phyloP scores from a whole-genome alignment of 2,797 vertebrate species.

The Pantherophis alleghaniensis region DNA sequence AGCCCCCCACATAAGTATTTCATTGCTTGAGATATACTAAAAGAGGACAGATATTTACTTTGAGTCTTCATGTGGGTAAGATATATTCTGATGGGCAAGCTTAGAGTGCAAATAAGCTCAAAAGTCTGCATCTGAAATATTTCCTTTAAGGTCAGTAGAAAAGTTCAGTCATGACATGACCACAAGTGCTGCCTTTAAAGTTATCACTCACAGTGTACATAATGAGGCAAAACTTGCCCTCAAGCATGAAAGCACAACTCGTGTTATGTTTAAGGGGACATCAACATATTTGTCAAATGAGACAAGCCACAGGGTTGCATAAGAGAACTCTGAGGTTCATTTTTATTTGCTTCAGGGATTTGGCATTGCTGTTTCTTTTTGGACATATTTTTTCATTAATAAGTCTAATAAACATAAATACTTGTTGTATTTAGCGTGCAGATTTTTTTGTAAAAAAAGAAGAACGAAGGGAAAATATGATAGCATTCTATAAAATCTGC shows the following conservation, averaged over 20 bases:
- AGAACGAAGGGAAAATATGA: background rate
- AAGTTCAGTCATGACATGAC: constrained; percentile 4
- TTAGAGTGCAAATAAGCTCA: background rate
- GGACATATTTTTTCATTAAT: background rate
- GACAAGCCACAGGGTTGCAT: background rate
- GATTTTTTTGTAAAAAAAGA: background rate
- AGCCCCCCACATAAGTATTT: background rate
- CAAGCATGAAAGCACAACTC: background rate
- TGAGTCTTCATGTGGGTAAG: background rate
- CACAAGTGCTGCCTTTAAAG: background rate
- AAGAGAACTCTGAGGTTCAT: background rate
- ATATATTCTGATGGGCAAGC: background rate
- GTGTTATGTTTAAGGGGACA: background rate
- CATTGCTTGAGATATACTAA: background rate
- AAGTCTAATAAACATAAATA: background rate
- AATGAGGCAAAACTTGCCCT: background rate
- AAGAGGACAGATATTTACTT: background rate
- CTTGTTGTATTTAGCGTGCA: background rate
- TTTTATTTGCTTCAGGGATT: background rate
- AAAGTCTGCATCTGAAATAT: constrained; percentile 1
- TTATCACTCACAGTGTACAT: constrained; percentile 15
- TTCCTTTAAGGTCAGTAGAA: background rate
- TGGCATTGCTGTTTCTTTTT: background rate
- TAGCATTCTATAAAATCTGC: background rate
- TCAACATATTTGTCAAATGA: background rate